Evolutionary conservation across 2,113 vertebrate genomes (phyloP).

Genomic region (Rostratula benghalensis): DNA sequence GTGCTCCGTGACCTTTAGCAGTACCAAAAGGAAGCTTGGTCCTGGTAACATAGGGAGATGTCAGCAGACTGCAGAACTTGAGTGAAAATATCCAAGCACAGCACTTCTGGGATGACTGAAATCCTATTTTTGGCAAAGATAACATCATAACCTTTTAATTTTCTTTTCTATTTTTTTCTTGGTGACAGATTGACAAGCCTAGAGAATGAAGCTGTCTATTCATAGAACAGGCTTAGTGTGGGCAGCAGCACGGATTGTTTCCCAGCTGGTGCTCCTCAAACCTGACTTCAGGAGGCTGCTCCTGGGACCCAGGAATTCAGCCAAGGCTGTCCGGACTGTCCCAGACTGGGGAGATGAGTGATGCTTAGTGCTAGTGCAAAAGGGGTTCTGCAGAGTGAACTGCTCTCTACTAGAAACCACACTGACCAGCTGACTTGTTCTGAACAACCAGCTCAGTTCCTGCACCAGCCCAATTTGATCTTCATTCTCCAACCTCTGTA

Average conservation of each 20-base stretch:
- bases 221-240: neutral
- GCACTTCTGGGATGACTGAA: slow-evolving; percentile 23
- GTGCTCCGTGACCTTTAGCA: neutral
- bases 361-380: neutral
- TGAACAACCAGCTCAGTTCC: neutral
- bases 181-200: slow-evolving; percentile 19
- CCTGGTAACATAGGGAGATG: neutral
- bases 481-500: neutral
- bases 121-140: slow-evolving; percentile 31
- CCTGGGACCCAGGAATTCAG: neutral
- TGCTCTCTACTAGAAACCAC: neutral
- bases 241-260: neutral
- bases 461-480: neutral
- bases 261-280: neutral
- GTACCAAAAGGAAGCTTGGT: neutral
- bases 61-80: neutral
- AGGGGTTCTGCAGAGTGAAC: neutral
- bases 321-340: neutral
- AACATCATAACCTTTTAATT: slow-evolving; percentile 60
- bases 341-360: neutral
- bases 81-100: neutral
- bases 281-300: neutral
- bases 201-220: neutral
- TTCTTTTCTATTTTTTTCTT: neutral
- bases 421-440: neutral